phyloP scores from a whole-genome alignment of 1,140 invertebrate genomes.

The Sycophila sp. region DNA sequence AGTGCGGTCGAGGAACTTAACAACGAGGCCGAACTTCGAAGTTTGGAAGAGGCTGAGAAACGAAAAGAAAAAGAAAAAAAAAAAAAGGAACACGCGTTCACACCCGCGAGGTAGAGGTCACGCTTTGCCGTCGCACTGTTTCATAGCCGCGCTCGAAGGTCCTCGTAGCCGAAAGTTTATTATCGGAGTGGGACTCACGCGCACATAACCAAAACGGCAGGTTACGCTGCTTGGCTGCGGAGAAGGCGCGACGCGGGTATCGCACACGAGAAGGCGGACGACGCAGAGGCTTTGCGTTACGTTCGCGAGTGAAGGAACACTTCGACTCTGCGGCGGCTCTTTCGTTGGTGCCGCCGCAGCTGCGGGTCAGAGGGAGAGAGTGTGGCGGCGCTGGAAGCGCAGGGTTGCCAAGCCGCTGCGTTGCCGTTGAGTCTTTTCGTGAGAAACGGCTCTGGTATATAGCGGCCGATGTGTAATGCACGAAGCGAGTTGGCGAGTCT shows the following conservation, averaged over 20 bases:
- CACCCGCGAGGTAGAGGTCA: slow-evolving; percentile 16
- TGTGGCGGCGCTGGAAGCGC: neutral
- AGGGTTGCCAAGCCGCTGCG: slow-evolving; percentile 6
- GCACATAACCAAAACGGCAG: neutral
- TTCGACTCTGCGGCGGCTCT: slow-evolving; percentile 1
- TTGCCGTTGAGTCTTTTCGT: neutral
- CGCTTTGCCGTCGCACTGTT: slow-evolving; percentile 16
- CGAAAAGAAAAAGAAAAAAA: neutral
- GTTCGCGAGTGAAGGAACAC: neutral
- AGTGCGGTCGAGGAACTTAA: too few relatives aligned
- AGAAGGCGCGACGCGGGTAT: too few relatives aligned
- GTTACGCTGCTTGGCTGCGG: too few relatives aligned
- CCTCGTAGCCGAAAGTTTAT: neutral
- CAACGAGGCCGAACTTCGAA: neutral
- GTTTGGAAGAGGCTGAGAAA: neutral
- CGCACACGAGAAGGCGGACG: too few relatives aligned
- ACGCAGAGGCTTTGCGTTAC: too few relatives aligned
- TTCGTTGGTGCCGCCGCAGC: neutral
- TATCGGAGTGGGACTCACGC: too few relatives aligned
- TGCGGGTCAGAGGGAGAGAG: neutral
- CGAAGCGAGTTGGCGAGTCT: neutral
- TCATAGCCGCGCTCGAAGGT: slow-evolving; percentile 1
- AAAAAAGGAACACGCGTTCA: slow-evolving; percentile 11
- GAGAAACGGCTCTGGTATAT: neutral
- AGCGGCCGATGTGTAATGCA: slow-evolving; percentile 1